A percentile compares a stretch with the other conserved stretches of the same genome.
Evolutionary conservation across 2,797 vertebrate genomes (phyloP).

Genomic region (Pipistrellus nathusii): DNA sequence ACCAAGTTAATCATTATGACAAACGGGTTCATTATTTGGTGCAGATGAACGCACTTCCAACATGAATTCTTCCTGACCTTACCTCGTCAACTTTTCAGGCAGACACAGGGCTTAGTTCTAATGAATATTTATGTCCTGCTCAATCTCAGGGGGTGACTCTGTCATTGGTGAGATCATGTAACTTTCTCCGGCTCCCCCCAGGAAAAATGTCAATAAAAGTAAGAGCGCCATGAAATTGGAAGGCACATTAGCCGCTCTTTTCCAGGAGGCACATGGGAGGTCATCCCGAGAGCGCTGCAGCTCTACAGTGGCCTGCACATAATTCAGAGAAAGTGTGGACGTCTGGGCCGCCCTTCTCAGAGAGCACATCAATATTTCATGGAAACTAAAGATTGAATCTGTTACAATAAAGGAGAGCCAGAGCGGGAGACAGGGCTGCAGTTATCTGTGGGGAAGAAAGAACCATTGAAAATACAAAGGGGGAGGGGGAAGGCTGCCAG

Average conservation of each 20-base stretch:
- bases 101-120: slow-evolving; percentile 35
- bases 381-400: slow-evolving; percentile 49
- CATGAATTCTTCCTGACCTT: slow-evolving; percentile 67
- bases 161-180: slow-evolving; percentile 72
- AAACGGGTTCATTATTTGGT: slow-evolving; percentile 65
- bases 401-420: slow-evolving; percentile 37
- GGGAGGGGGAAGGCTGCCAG: background rate
- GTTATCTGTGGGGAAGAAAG: slow-evolving; percentile 21
- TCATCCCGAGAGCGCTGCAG: background rate
- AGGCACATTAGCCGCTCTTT: slow-evolving; percentile 36
- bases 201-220: slow-evolving; percentile 72
- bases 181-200: slow-evolving; percentile 62
- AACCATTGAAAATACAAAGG: slow-evolving; percentile 1
- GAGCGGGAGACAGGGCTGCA: background rate
- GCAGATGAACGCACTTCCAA: slow-evolving; percentile 60
- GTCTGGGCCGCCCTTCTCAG: background rate
- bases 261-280: background rate
- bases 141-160: slow-evolving; percentile 55
- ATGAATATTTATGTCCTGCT: slow-evolving; percentile 73
- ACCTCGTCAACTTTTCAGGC: slow-evolving; percentile 59
- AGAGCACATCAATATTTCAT: slow-evolving; percentile 58
- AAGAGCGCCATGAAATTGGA: slow-evolving; percentile 61
- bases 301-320: background rate
- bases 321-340: slow-evolving; percentile 66
- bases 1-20: slow-evolving; percentile 57